phyloP scores from a whole-genome alignment of 2,888 invertebrate genomes.

The Gari tellinella region DNA sequence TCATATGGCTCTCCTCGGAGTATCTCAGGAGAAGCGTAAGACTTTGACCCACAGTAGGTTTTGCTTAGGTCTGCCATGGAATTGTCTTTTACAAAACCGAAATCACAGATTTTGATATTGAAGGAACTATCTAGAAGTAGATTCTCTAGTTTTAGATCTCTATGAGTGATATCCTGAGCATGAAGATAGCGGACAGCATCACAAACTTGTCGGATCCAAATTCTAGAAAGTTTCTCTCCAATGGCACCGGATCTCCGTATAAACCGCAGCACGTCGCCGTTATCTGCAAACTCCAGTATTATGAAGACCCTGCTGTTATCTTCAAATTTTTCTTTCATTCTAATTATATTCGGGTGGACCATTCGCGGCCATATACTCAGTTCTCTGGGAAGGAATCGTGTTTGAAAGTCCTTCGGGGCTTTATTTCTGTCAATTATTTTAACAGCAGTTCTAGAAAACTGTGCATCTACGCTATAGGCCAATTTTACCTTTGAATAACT shows the following conservation, averaged over 20 bases:
- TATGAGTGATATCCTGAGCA: constrained; percentile 84
- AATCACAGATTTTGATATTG: constrained; percentile 85
- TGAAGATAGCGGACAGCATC: constrained; percentile 84
- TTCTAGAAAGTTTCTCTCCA: constrained; percentile 79
- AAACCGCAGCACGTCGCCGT: constrained; percentile 84
- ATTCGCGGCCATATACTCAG: constrained; percentile 90
- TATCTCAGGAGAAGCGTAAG: constrained; percentile 85
- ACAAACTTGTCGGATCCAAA: constrained; percentile 82
- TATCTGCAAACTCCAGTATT: constrained; percentile 84
- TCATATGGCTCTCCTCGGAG: constrained; percentile 85
- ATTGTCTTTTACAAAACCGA: constrained; percentile 84
- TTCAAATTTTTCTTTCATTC: constrained; percentile 92
- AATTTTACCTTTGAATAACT: constrained; percentile 89
- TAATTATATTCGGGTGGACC: constrained; percentile 92
- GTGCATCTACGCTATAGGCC: constrained; percentile 85
- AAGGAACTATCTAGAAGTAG: constrained; percentile 84
- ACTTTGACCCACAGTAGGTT: constrained; percentile 86
- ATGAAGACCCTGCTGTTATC: constrained; percentile 86
- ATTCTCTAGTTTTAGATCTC: constrained; percentile 86
- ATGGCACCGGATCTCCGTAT: constrained; percentile 84
- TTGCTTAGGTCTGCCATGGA: constrained; percentile 79
- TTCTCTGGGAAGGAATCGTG: constrained; percentile 93
- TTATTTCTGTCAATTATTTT: constrained; percentile 92
- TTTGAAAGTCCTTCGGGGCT: constrained; percentile 91
- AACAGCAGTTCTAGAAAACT: constrained; percentile 69